These are phyloP conservation scores for Chymomyza costata DNA, from an alignment of 1,140 invertebrate genomes.

Conservation along the genomic window DNA sequence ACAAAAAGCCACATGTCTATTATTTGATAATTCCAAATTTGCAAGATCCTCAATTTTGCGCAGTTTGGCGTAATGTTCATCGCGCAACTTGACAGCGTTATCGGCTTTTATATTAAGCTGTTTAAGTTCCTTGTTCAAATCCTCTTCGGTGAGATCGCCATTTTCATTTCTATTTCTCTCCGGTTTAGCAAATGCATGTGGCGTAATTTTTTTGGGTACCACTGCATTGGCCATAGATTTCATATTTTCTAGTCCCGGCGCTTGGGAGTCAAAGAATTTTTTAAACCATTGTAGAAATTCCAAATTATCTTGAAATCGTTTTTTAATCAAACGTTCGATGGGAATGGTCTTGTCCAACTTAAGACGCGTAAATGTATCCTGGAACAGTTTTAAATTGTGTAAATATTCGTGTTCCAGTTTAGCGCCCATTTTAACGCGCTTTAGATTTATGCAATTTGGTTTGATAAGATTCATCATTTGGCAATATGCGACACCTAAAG, in stretches of 20 bases:
- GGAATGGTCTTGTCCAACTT: conserved; percentile 93
- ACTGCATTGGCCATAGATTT: conserved; percentile 36
- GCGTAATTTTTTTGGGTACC: conserved; percentile 34
- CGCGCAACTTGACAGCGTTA: conserved; percentile 24
- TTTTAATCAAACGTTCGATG: conserved; percentile 92
- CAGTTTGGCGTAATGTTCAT: conserved; percentile 49
- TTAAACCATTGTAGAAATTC: conserved; percentile 99
- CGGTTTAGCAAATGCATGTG: conserved; percentile 5
- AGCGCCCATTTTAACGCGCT: conserved; percentile 97
- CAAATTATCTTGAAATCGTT: conserved; percentile 98
- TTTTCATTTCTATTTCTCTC: background rate
- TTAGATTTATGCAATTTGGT: conserved; percentile 91
- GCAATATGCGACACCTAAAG: conserved; percentile 90
- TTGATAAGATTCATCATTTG: conserved; percentile 99
- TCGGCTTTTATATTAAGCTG: conserved; percentile 15
- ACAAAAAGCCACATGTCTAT: conserved; percentile 34
- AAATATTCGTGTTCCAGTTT: conserved; percentile 99
- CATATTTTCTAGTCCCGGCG: conserved; percentile 46
- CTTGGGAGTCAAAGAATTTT: conserved; percentile 98
- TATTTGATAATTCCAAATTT: conserved; percentile 18
- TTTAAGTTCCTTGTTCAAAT: conserved; percentile 18
- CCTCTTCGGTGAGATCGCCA: conserved; percentile 1
- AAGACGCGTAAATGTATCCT: conserved; percentile 96
- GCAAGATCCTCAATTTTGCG: conserved; percentile 41
- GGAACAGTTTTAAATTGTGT: conserved; percentile 98